A percentile compares a stretch with the other conserved stretches of the same genome.
Evolutionary conservation across 2,888 invertebrate species (phyloP).

Genomic region (Clusia tigrina): DNA sequence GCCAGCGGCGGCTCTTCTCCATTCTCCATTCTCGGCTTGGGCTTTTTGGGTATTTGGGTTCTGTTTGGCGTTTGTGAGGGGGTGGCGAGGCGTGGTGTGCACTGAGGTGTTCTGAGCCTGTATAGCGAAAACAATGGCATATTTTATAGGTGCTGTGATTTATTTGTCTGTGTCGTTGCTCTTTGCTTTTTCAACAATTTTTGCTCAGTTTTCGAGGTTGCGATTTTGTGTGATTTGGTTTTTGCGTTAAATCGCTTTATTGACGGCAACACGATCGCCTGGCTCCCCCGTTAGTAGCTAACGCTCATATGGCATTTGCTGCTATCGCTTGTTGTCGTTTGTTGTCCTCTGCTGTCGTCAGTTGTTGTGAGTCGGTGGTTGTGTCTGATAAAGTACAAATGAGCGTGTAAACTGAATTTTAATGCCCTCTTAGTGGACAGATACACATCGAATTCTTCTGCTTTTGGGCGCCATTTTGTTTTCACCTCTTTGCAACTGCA

Average conservation of each 20-base stretch:
- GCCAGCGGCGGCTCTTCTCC: conserved; percentile 47
- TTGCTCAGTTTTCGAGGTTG: background rate
- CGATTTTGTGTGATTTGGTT: background rate
- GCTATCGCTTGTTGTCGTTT: no score
- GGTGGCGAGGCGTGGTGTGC: background rate
- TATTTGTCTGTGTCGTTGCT: conserved; percentile 52
- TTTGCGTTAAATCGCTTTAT: no score
- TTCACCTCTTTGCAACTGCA: no score
- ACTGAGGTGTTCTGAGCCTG: background rate
- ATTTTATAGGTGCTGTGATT: conserved; percentile 57
- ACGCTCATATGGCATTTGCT: no score
- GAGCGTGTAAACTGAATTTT: conserved; percentile 12
- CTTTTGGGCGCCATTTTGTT: no score
- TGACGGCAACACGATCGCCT: no score
- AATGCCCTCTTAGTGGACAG: conserved; percentile 2
- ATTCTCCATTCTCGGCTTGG: conserved; percentile 1
- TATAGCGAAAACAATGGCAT: conserved; percentile 22
- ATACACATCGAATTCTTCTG: background rate
- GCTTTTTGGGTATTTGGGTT: background rate
- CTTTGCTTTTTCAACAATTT: conserved; percentile 21
- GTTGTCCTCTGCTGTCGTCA: no score
- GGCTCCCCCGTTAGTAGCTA: no score
- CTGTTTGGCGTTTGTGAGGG: background rate
- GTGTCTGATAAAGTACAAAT: conserved; percentile 7
- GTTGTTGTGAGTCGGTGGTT: conserved; percentile 4